A percentile compares a stretch with the other conserved stretches of the same genome.
phyloP scores from a whole-genome alignment of 2,888 invertebrate species.

The Galerucella nymphaeae region DNA sequence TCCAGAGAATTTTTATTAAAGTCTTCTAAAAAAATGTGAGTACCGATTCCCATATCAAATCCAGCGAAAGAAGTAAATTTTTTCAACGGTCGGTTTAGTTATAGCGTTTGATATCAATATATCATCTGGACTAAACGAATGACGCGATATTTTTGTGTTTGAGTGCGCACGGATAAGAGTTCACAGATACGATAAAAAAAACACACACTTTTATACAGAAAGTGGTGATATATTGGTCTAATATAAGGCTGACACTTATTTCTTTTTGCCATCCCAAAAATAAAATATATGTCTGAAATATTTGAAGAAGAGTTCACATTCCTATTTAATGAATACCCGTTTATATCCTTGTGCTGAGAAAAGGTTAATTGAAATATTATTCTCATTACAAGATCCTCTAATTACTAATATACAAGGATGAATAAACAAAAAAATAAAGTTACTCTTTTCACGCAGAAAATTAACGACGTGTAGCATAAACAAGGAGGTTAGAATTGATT shows the following conservation, averaged over 20 bases:
- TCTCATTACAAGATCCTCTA: not conserved
- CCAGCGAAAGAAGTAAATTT: constrained; percentile 1
- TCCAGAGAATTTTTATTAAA: not conserved
- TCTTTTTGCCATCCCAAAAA: constrained; percentile 9
- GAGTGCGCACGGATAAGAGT: not conserved
- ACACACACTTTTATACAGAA: not conserved
- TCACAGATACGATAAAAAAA: constrained; percentile 7
- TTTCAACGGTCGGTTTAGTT: not conserved
- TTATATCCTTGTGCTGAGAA: not conserved
- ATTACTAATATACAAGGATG: not conserved
- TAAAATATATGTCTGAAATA: constrained; percentile 1
- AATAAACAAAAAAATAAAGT: not conserved
- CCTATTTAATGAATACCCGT: constrained; percentile 8
- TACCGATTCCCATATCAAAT: not conserved
- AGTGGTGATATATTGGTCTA: not conserved
- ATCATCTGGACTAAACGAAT: constrained; percentile 13
- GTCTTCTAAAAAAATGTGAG: not conserved
- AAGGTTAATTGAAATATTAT: constrained; percentile 6
- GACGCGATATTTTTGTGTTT: constrained; percentile 13
- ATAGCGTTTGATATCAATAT: constrained; percentile 7
- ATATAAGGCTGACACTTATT: constrained; percentile 16
- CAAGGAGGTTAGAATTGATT: not conserved
- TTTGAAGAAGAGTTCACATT: not conserved
- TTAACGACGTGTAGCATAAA: not conserved
- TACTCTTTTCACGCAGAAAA: not conserved